Percentiles rank a stretch among this genome's conserved stretches.
These are phyloP conservation scores for Ligdia adustata DNA, from an alignment of 2,888 invertebrate species.

Conservation along the genomic window DNA sequence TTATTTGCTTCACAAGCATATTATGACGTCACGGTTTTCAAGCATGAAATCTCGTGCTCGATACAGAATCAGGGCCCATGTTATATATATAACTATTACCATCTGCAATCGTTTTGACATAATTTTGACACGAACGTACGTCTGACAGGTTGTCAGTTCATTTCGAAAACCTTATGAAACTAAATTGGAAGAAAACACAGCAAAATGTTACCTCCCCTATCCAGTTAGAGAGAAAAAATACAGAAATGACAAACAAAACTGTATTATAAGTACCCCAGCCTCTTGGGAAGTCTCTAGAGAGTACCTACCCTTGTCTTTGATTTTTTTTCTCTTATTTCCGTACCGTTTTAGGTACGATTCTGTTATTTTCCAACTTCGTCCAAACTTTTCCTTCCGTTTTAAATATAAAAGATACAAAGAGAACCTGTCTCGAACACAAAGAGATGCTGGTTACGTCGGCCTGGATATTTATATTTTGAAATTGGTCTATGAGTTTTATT, in stretches of 20 bases:
- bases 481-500: too few relatives aligned
- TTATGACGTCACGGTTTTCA: too few relatives aligned
- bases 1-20: too few relatives aligned
- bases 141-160: too few relatives aligned
- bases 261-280: conserved; percentile 29
- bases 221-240: conserved; percentile 24
- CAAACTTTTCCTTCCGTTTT: conserved; percentile 26
- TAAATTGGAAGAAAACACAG: conserved; percentile 10
- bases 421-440: conserved; percentile 12
- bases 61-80: too few relatives aligned
- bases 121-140: too few relatives aligned
- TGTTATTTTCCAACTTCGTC: conserved; percentile 32
- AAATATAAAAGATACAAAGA: conserved; percentile 22
- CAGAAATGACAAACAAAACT: conserved; percentile 32
- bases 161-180: background rate
- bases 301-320: conserved; percentile 28
- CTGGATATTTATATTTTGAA: background rate
- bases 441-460: background rate
- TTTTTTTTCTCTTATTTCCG: conserved; percentile 32
- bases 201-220: conserved; percentile 12
- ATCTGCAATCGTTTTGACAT: too few relatives aligned
- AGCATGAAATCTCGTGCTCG: too few relatives aligned
- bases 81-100: too few relatives aligned
- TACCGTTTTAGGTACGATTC: conserved; percentile 26
- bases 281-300: conserved; percentile 28